A percentile compares a stretch with the other conserved stretches of the same genome.
phyloP scores from a whole-genome alignment of 2,797 vertebrate genomes.

The Luscinia luscinia region DNA sequence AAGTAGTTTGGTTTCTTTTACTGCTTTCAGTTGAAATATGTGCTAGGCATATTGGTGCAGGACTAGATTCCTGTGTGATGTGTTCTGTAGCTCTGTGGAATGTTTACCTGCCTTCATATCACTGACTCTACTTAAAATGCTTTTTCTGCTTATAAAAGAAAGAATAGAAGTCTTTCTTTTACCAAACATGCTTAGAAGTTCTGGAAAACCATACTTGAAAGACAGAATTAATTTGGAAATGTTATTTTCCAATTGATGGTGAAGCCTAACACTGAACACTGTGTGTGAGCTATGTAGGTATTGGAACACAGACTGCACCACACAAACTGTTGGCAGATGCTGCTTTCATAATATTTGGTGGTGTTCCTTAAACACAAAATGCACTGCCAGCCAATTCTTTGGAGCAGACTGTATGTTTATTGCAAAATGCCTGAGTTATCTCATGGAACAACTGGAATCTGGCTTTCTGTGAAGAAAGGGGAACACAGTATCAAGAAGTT shows the following conservation, averaged over 20 bases:
- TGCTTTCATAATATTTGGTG: neutral
- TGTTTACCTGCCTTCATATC: neutral
- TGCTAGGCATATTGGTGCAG: neutral
- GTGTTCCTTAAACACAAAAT: neutral
- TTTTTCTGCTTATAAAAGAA: neutral
- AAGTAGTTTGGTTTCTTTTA: no score
- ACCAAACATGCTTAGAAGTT: neutral
- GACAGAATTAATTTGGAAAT: neutral
- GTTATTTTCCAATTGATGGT: neutral
- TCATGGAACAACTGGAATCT: neutral
- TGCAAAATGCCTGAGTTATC: accelerated
- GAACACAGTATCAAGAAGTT: neutral
- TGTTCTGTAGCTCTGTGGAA: neutral
- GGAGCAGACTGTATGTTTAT: neutral
- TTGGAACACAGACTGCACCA: neutral
- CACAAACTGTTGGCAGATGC: neutral
- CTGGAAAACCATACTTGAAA: neutral
- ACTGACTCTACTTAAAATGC: neutral
- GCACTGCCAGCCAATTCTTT: neutral
- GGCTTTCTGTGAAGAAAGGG: neutral
- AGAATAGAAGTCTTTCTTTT: neutral
- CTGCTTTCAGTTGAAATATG: neutral
- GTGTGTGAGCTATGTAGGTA: neutral
- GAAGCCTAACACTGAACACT: neutral
- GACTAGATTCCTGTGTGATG: neutral